Percentiles rank a stretch among this genome's conserved stretches.
Evolutionary conservation across 2,888 invertebrate genomes (phyloP).

Genomic region (Troides oblongomaculatus): DNA sequence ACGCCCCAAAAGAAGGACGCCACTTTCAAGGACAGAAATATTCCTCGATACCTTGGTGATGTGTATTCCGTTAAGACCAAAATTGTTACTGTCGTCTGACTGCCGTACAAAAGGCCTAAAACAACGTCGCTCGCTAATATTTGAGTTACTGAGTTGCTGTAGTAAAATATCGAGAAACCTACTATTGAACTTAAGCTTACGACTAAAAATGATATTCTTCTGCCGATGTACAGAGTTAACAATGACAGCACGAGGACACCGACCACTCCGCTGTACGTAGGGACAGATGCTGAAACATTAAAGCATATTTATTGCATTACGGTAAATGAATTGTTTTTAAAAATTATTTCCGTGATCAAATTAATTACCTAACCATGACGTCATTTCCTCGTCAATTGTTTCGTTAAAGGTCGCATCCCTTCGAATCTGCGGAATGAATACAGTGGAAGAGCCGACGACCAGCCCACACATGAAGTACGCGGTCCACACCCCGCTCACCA

Average conservation of each 20-base stretch:
- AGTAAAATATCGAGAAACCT: constrained; percentile 19
- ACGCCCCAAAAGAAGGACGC: constrained; percentile 42
- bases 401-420: constrained; percentile 16
- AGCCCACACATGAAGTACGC: constrained; percentile 7
- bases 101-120: constrained; percentile 3
- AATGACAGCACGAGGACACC: neutral
- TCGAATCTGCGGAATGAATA: constrained; percentile 23
- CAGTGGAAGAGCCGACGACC: constrained; percentile 25
- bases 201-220: constrained; percentile 11
- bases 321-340: no score
- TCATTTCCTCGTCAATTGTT: constrained; percentile 45
- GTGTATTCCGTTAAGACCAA: constrained; percentile 37
- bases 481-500: constrained; percentile 8
- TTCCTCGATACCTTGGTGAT: constrained; percentile 38
- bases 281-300: constrained; percentile 32
- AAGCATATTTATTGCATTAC: neutral
- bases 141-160: neutral
- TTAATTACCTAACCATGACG: constrained; percentile 52
- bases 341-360: neutral
- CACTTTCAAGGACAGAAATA: constrained; percentile 40
- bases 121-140: constrained; percentile 14
- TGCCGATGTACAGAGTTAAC: constrained; percentile 7
- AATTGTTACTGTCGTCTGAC: constrained; percentile 8
- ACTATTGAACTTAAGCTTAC: neutral
- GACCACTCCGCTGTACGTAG: constrained; percentile 6